Conservation (phyloP, 2,113 vertebrate genomes). For the Azemiops feae region DNA sequence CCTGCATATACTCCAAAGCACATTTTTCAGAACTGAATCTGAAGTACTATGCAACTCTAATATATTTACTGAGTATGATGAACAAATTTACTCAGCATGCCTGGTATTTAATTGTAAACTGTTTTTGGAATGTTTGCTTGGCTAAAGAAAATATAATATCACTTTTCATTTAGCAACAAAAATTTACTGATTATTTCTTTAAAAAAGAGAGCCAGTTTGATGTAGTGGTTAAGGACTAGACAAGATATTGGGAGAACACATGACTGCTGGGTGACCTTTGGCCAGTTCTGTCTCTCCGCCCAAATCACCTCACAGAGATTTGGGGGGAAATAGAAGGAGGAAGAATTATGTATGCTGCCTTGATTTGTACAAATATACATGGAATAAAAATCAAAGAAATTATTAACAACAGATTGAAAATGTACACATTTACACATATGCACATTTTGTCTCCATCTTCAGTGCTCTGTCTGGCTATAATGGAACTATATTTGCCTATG, state of each 20-base stretch:
- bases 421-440: not conserved
- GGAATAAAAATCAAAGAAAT: not conserved
- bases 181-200: not conserved
- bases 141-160: slow-evolving; percentile 1
- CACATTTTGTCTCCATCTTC: slow-evolving; percentile 16
- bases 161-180: not conserved
- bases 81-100: not conserved
- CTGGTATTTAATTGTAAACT: not conserved
- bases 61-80: not conserved
- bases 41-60: not conserved
- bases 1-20: not conserved
- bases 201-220: not conserved
- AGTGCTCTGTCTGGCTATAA: slow-evolving; percentile 92
- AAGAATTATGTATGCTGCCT: not conserved
- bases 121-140: not conserved
- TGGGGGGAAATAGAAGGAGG: not conserved
- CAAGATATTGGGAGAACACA: not conserved
- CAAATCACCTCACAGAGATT: not conserved
- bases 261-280: not conserved
- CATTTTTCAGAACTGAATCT: not conserved
- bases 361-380: not conserved
- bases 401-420: not conserved
- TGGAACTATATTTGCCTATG: slow-evolving; percentile 95
- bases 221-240: not conserved
- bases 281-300: not conserved